These are phyloP conservation scores for Monodelphis domestica DNA, from an alignment of 2,797 vertebrate species.

Conservation along the genomic window DNA sequence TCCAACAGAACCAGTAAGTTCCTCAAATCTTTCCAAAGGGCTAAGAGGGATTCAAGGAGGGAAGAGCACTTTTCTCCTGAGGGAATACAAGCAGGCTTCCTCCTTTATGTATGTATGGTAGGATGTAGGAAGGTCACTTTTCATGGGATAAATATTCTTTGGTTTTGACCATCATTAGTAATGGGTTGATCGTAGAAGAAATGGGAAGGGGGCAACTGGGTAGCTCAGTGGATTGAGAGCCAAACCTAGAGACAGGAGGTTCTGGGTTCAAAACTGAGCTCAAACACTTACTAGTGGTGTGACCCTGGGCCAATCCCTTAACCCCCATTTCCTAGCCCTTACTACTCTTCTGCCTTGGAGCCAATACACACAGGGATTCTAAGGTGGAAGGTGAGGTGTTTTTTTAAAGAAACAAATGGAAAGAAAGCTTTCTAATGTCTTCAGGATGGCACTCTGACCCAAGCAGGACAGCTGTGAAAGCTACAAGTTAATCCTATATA, in stretches of 20 bases:
- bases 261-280: no score
- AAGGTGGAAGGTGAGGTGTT: no score
- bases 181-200: neutral
- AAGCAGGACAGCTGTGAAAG: neutral
- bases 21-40: neutral
- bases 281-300: no score
- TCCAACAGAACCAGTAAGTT: neutral
- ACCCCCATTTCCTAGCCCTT: no score
- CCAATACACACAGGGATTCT: no score
- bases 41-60: neutral
- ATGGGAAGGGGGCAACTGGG: no score
- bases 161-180: neutral
- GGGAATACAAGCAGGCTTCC: neutral
- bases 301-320: no score
- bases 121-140: neutral
- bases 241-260: no score
- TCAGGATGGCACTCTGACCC: neutral
- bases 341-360: no score
- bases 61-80: neutral
- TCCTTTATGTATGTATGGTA: no score
- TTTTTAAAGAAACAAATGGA: no score
- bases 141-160: neutral
- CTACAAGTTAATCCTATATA: neutral
- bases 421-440: neutral
- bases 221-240: no score